Base-by-base conservation (phyloP, 1,140 invertebrate species). In the Drosophila grimshawi region DNA sequence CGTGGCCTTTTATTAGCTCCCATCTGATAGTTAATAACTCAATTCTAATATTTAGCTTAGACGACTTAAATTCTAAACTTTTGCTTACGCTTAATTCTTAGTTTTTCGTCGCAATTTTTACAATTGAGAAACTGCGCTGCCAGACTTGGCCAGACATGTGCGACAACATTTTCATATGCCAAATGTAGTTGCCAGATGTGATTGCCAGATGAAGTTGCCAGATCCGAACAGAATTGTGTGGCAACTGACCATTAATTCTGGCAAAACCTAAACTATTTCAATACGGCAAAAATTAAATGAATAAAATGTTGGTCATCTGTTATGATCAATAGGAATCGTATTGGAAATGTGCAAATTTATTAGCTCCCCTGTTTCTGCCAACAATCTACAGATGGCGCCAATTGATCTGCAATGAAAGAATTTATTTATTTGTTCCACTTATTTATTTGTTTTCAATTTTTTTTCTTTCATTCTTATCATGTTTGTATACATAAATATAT, bases 401-500 rank as follows among this genome's bases (percentile, higher is more conserved):
- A 7, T n/a, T 7, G 3, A n/a, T 43, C n/a, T 43, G 39, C n/a
- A n/a, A 4, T 43, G n/a, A 43, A 37, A 27, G 19, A 19, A 10
- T 71, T 71, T 33, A 55, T 3, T 19, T 19, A 19, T 19, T 19
- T 52, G 45, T 72, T 41, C 39, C 32, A 52, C 52, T 51, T 46
- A 33, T 62, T 37, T 74, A 27, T 56, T 70, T 72, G 53, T 53
- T 57, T 43, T 37, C 8, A 37, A 7, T 52, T 53, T 41, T 41
- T 29, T 41, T 29, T 56, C 1, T n/a, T 29, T n/a, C 19, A 19
- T 19, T 19, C 19, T 48, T 53, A 48, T 60, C 39, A 53, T 73
- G 62, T 60, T 67, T 66, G 51, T 69, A 69, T 72, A 66, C 41
- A 72, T 66, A 72, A 43, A 72, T 67, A 67, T 68, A 62, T 65